Conservation (phyloP, 2,888 invertebrate genomes). For the Incurvaria masculella region DNA sequence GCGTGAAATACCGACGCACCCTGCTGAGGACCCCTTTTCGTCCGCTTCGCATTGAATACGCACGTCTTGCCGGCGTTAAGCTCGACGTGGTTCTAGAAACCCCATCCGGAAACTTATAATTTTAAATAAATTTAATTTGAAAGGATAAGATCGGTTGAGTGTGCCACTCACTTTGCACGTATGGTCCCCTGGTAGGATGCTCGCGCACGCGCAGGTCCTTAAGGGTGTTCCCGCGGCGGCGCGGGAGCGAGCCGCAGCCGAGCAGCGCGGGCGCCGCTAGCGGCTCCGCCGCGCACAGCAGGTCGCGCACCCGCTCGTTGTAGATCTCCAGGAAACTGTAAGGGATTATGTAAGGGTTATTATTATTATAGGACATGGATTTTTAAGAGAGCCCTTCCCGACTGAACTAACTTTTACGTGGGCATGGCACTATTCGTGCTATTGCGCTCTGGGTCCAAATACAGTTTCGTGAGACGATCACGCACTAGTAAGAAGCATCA, state of each 20-base stretch:
- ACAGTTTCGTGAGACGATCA: too few species aligned
- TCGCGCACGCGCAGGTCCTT: slow-evolving; percentile 69
- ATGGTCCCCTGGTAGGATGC: slow-evolving; percentile 74
- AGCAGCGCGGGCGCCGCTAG: slow-evolving; percentile 43
- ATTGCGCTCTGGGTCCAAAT: background rate
- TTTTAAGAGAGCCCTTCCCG: background rate
- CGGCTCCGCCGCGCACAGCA: slow-evolving; percentile 49
- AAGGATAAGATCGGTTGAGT: too few species aligned
- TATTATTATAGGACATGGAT: background rate
- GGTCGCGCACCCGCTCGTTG: slow-evolving; percentile 70
- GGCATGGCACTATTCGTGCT: background rate
- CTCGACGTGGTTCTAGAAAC: too few species aligned
- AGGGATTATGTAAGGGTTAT: slow-evolving; percentile 2
- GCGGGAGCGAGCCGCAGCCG: slow-evolving; percentile 49
- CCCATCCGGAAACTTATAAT: too few species aligned
- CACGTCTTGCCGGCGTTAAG: too few species aligned
- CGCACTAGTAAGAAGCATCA: too few species aligned
- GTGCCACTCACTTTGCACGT: slow-evolving; percentile 76
- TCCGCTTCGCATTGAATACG: too few species aligned
- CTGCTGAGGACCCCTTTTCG: too few species aligned
- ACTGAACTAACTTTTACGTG: background rate
- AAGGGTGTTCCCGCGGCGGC: slow-evolving; percentile 35
- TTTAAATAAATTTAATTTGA: too few species aligned
- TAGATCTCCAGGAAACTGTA: slow-evolving; percentile 61
- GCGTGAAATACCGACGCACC: too few species aligned